Evolutionary conservation across 2,888 invertebrate species (phyloP).

Genomic region (Neocrepidodera transversa): DNA sequence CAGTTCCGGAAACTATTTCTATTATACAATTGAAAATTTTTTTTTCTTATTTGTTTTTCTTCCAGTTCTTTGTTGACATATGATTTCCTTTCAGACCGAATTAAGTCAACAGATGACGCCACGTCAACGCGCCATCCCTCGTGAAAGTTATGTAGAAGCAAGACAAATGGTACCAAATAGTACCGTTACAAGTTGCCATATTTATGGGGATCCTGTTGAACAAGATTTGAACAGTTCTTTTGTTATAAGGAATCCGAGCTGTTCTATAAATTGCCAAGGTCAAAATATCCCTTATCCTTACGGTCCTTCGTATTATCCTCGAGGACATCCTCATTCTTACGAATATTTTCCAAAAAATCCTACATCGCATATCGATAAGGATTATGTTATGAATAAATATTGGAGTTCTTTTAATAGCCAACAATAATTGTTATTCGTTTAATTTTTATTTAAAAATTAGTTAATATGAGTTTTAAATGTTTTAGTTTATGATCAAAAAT

Average conservation of each 20-base stretch:
- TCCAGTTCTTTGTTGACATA: no score
- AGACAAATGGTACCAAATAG: neutral
- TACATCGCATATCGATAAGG: conserved; percentile 5
- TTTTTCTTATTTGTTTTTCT: no score
- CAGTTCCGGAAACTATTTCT: no score
- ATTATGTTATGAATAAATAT: conserved; percentile 17
- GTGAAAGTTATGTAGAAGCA: neutral
- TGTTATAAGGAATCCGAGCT: neutral
- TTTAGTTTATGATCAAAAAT: neutral
- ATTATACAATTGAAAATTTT: no score
- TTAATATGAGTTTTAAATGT: neutral
- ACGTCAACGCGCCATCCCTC: neutral
- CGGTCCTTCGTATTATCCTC: neutral
- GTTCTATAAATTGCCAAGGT: neutral
- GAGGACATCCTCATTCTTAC: neutral
- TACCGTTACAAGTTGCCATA: neutral
- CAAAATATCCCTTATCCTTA: neutral
- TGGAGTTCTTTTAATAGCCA: conserved; percentile 12
- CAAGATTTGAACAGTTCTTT: conserved; percentile 13
- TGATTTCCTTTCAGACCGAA: no score
- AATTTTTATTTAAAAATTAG: neutral
- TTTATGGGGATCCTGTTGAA: neutral
- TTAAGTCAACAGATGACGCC: neutral
- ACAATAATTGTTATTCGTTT: neutral
- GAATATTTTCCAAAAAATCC: neutral